A percentile compares a stretch with the other conserved stretches of the same genome.
Conservation (phyloP, 2,113 vertebrate genomes). For the Eulemur macaco region DNA sequence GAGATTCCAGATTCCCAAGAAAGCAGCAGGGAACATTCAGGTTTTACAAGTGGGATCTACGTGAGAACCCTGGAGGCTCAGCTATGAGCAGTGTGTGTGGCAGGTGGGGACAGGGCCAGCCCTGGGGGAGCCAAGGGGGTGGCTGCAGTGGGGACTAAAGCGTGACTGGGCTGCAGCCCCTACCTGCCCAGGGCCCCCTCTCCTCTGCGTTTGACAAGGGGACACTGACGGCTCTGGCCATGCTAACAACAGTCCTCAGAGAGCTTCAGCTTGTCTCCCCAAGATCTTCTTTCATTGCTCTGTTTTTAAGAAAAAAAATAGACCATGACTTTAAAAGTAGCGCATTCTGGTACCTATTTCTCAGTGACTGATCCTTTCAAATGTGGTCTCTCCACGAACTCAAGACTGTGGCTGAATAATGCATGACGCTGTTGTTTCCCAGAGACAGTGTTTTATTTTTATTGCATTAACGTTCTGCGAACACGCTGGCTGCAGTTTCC, state of each 20-base stretch:
- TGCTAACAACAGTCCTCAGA: neutral
- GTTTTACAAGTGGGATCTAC: neutral
- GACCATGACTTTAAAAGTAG: neutral
- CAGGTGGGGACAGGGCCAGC: neutral
- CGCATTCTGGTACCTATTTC: neutral
- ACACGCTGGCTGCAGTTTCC: neutral
- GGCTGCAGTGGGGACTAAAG: accelerated
- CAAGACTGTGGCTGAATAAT: neutral
- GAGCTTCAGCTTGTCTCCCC: neutral
- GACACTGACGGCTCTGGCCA: accelerated
- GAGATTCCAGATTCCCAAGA: neutral
- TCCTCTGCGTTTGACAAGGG: accelerated
- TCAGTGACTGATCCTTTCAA: accelerated
- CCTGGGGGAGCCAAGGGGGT: neutral
- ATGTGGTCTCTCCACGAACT: accelerated
- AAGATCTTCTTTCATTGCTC: too few relatives aligned
- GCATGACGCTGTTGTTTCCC: neutral
- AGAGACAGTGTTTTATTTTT: neutral
- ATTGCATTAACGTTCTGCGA: neutral
- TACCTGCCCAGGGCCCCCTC: neutral
- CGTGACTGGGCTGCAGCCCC: too few relatives aligned
- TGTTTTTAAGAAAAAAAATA: neutral
- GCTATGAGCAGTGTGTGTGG: neutral
- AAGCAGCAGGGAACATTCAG: neutral
- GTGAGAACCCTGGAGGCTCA: too few relatives aligned